A percentile compares a stretch with the other conserved stretches of the same genome.
Conservation (phyloP, 2,888 invertebrate genomes). For the Apamea monoglypha region DNA sequence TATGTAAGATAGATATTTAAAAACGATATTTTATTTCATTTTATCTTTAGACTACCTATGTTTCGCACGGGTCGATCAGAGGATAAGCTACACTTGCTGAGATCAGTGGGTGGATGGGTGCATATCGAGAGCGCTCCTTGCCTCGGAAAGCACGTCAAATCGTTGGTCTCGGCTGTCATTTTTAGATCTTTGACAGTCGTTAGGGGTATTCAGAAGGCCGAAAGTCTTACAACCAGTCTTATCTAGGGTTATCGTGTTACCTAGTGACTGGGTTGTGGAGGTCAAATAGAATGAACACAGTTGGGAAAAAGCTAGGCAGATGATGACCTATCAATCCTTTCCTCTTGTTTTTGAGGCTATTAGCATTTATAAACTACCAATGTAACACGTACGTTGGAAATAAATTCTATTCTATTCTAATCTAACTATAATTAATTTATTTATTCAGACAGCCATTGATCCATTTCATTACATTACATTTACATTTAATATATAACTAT, state of each 20-base stretch:
- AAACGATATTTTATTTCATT: slow-evolving; percentile 29
- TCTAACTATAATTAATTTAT: no score
- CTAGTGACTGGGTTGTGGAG: neutral
- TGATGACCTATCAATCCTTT: neutral
- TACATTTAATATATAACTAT: no score
- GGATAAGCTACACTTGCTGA: neutral
- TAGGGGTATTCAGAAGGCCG: neutral
- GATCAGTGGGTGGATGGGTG: neutral
- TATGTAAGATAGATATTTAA: slow-evolving; percentile 53
- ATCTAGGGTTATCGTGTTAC: neutral
- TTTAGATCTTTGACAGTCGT: neutral
- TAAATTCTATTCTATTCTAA: no score
- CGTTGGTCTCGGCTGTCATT: neutral
- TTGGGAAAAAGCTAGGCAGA: neutral
- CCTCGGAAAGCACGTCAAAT: neutral
- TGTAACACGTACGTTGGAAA: no score
- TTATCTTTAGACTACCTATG: slow-evolving; percentile 2
- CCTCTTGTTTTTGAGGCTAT: neutral
- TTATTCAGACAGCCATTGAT: no score
- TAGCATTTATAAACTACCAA: no score
- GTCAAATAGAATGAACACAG: neutral
- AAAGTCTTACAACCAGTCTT: neutral
- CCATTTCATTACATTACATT: no score
- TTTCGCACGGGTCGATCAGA: neutral
- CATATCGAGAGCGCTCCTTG: no score